Base-by-base conservation (phyloP, 2,113 vertebrate species). In the Meriones unguiculatus region DNA sequence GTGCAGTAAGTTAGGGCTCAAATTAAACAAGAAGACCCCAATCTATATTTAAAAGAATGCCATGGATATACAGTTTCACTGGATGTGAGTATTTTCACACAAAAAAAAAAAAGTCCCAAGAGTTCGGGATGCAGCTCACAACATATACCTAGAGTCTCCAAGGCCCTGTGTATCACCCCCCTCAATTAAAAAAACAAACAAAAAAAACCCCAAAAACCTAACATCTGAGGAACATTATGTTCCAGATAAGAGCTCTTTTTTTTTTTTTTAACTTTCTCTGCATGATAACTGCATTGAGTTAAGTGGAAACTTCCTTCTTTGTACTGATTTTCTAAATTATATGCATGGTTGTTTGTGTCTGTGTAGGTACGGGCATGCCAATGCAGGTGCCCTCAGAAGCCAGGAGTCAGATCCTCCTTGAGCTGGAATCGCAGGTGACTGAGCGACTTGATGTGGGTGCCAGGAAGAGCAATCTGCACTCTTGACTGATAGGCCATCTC, bases 221-320 rank as follows among this genome's bases (percentile, higher is more conserved):
- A 86, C 35, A 85, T 38, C 35, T 67, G 67, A 97, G 69, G 22
- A 96, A 88, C 82, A 89, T 59, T 88, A 88, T 28, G 14, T 70
- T 69, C 92, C 6, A 80, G 38, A 77, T 24, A 64, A 96, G 25
- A 91, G 93, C 35, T 87, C 24, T 70, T 25, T 93, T 75, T 92
- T 93, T 75, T 90, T 14, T 17, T 90, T 17, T 20, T 87, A 93
- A 82, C 8, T 64, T 87, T 92, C 65, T 94, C 72, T 82, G 87
- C 64, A 22, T 25, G 69, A 65, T 22, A 85, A 80, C 1, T 87
- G 62, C 25, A 67, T 50, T 38, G 38, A 73, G 38, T 78, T 90
- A 95, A 67, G 13, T 80, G 67, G 41, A 88, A 97, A 75, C 11
- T 54, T 96, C 59, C 70, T 87, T 93, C 54, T 69, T 64, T 78